These are phyloP conservation scores for Macquaria ambigua DNA, from an alignment of 2,113 vertebrate genomes.

Conservation along the genomic window DNA sequence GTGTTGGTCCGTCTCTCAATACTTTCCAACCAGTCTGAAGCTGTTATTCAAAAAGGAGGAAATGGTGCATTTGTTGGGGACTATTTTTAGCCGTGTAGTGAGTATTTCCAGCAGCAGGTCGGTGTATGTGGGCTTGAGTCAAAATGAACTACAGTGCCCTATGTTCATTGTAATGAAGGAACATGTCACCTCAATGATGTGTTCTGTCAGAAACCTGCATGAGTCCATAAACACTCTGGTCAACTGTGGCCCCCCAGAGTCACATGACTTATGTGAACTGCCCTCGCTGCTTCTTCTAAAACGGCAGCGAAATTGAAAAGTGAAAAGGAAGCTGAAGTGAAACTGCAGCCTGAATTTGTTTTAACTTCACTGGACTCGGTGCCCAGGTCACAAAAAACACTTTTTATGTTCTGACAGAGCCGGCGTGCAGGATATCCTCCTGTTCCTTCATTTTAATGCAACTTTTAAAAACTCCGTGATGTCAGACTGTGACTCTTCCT, in stretches of 20 bases:
- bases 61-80: background rate
- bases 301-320: conserved; percentile 46
- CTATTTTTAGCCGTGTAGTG: background rate
- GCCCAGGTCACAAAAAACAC: background rate
- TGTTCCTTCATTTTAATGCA: background rate
- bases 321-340: conserved; percentile 66
- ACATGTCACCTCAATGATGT: background rate
- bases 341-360: conserved; percentile 25
- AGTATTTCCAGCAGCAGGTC: background rate
- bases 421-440: background rate
- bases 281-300: conserved; percentile 54
- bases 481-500: conserved; percentile 59
- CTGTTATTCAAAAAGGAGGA: background rate
- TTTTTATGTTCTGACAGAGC: background rate
- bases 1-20: background rate
- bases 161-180: background rate
- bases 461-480: conserved; percentile 39
- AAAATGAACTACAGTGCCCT: no score
- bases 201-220: background rate
- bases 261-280: conserved; percentile 81
- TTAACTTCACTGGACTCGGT: background rate
- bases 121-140: background rate
- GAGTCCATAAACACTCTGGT: background rate
- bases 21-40: background rate
- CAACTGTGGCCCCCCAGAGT: background rate